Conservation (phyloP, 2,888 invertebrate species). For the Orthonychiurus folsomi region DNA sequence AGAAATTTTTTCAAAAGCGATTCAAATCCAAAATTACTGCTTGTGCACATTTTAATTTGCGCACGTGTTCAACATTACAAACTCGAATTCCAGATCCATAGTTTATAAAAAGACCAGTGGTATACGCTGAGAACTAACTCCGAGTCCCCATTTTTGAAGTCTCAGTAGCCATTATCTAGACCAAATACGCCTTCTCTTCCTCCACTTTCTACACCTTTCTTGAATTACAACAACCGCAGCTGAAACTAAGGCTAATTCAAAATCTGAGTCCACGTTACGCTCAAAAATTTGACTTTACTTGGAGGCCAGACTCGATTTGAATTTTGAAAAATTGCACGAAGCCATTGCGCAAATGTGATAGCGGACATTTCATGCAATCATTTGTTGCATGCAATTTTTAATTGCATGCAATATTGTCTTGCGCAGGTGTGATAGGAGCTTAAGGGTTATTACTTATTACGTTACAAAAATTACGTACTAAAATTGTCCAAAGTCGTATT, state of each 20-base stretch:
- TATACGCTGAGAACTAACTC: not conserved
- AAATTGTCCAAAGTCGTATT: not conserved
- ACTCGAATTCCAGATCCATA: not conserved
- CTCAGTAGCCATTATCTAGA: not conserved
- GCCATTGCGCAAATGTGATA: not conserved
- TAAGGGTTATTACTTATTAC: not conserved
- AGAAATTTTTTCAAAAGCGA: too few relatives aligned
- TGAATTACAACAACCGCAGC: not conserved
- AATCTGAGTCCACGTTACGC: not conserved
- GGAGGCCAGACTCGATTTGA: not conserved
- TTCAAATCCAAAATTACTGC: too few relatives aligned
- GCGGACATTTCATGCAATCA: not conserved
- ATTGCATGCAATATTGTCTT: slow-evolving; percentile 12
- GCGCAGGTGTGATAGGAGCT: slow-evolving; percentile 15
- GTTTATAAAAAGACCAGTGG: not conserved
- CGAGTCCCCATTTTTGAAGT: not conserved
- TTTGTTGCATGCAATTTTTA: not conserved
- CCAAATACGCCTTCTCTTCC: not conserved
- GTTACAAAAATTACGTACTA: not conserved
- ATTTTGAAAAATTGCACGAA: not conserved
- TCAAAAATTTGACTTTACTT: too few relatives aligned
- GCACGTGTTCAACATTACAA: too few relatives aligned
- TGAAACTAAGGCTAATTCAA: not conserved
- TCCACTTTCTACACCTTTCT: not conserved
- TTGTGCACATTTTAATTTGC: too few relatives aligned